A percentile compares a stretch with the other conserved stretches of the same genome.
phyloP scores from a whole-genome alignment of 2,797 vertebrate species.

The Xiphophorus birchmanni region DNA sequence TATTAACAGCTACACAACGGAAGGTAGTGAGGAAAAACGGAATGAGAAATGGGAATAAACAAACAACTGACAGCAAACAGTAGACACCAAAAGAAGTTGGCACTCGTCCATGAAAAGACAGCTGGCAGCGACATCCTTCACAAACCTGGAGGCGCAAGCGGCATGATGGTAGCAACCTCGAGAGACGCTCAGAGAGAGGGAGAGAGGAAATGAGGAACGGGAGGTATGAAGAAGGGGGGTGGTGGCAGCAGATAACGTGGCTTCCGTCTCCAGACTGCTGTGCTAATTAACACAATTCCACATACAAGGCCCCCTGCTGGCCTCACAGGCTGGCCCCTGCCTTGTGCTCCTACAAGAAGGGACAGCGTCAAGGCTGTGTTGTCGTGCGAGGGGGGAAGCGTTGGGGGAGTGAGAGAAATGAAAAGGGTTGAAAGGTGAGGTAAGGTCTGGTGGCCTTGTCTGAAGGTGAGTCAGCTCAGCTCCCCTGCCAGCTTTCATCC shows the following conservation, averaged over 20 bases:
- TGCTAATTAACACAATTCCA: slow-evolving; percentile 83
- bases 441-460: slow-evolving; percentile 76
- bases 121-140: slow-evolving; percentile 84
- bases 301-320: slow-evolving; percentile 63
- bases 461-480: slow-evolving; percentile 76
- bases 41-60: slow-evolving; percentile 72
- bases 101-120: slow-evolving; percentile 81
- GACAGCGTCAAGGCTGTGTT: slow-evolving; percentile 19
- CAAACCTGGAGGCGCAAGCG: slow-evolving; percentile 75
- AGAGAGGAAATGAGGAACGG: slow-evolving; percentile 37
- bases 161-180: slow-evolving; percentile 71
- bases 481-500: slow-evolving; percentile 52
- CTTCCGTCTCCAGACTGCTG: slow-evolving; percentile 74
- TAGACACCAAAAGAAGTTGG: slow-evolving; percentile 73
- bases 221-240: slow-evolving; percentile 30
- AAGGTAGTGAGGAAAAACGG: slow-evolving; percentile 35
- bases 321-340: slow-evolving; percentile 59
- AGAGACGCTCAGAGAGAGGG: slow-evolving; percentile 56
- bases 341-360: slow-evolving; percentile 56
- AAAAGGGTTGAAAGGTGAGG: slow-evolving; percentile 64
- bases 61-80: slow-evolving; percentile 70
- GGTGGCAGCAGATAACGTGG: slow-evolving; percentile 66
- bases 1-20: slow-evolving; percentile 66
- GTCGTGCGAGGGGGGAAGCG: slow-evolving; percentile 15
- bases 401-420: slow-evolving; percentile 41